Base-by-base conservation (phyloP, 2,888 invertebrate genomes). In the Catocala fraxini region DNA sequence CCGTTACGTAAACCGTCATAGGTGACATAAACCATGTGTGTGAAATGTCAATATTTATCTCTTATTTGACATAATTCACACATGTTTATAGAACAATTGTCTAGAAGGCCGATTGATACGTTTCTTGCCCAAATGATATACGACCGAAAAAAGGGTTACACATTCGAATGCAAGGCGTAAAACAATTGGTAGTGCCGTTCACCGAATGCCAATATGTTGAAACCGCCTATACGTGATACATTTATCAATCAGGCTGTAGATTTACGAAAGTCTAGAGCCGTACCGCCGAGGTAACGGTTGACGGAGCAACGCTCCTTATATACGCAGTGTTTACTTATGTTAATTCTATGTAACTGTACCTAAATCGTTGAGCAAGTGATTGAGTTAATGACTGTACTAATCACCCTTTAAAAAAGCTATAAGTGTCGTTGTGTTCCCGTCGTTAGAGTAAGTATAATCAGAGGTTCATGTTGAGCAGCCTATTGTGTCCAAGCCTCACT, bases 161-260 rank as follows among this genome's bases (percentile, higher is more conserved):
- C 77, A 84, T 85, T 82, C 76, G 81, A 80, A 87, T 88, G 83
- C 86, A 79, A 71, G 67, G 55, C 64, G 68, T 71, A 66, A 68
- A 78, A 79, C 81, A 79, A 82, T 81, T 74, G 77, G 72, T 70
- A 61, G 74, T 76, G 73, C 80, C 78, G 73, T 75, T 81, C 81
- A 79, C 80, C 67, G 81, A 79, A 81, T 80, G 79, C 74, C 81
- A 75, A 81, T 80, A 77, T 92, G 91, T 82, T 79, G 92, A 89
- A 91, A 92, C 82, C 59, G 68, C 65, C 56, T 65, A 75, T 74
- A 87, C 92, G 92, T 91, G 92, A 89, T 89, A 80, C 83, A 87
- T 85, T 86, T 92, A 88, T 87, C 82, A 91, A 92, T 88, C 80
- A 80, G 73, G 80, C 39, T 68, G 65, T 59, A 53, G 67, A 57